These are phyloP conservation scores for Botrylloides violaceus DNA, from an alignment of 23 tunicate species.

Conservation along the genomic window DNA sequence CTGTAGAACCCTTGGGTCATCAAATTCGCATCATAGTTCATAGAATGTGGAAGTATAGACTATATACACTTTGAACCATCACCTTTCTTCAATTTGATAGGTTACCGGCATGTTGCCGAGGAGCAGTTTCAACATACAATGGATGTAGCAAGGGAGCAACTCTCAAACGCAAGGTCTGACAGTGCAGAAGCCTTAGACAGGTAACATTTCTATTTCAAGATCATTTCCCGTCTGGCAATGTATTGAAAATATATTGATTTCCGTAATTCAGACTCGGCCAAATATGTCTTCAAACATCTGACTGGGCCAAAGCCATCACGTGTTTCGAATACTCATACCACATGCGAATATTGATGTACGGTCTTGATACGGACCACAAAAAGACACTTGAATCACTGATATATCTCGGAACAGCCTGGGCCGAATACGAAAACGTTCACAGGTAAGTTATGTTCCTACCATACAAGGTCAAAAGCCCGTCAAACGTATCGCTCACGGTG, in stretches of 20 bases:
- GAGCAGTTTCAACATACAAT: conserved; percentile 49
- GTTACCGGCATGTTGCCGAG: conserved; percentile 35
- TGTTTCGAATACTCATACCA: conserved; percentile 83
- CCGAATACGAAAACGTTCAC: conserved; percentile 47
- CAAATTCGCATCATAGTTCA: no score
- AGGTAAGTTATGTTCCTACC: conserved; percentile 36
- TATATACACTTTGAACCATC: no score
- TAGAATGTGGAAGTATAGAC: no score
- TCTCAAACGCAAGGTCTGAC: conserved; percentile 67
- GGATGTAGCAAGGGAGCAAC: conserved; percentile 38
- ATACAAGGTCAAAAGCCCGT: no score
- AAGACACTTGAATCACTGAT: conserved; percentile 57
- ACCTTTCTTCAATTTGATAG: no score
- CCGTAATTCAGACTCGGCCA: conserved; percentile 29
- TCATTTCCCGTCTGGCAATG: not conserved
- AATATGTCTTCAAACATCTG: conserved; percentile 32
- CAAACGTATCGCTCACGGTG: no score
- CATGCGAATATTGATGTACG: conserved; percentile 67
- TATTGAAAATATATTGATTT: not conserved
- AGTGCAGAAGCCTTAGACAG: conserved; percentile 78
- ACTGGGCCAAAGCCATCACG: conserved; percentile 55
- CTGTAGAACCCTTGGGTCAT: not conserved
- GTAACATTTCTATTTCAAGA: conserved; percentile 11
- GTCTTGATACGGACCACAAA: conserved; percentile 37
- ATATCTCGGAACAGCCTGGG: conserved; percentile 63